phyloP scores from a whole-genome alignment of 92 coral and sea anemone genomes.

The Palythoa heliodiscus region DNA sequence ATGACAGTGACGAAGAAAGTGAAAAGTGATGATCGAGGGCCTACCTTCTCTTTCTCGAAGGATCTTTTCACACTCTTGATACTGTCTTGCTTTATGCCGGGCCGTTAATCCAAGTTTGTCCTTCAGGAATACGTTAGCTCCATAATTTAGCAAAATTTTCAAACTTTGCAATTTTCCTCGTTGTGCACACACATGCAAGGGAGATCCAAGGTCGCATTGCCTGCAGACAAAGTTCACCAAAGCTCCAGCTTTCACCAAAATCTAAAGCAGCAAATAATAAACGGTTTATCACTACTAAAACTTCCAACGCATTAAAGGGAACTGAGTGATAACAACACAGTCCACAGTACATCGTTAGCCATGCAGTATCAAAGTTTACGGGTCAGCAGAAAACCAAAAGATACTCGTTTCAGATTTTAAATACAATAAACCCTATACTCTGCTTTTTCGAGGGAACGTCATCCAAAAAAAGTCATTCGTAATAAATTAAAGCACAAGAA shows the following conservation, averaged over 20 bases:
- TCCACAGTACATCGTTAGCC: too few species aligned
- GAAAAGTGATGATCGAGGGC: neutral
- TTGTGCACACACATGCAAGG: slow-evolving; percentile 70
- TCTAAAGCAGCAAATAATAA: slow-evolving; percentile 35
- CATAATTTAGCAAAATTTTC: slow-evolving; percentile 64
- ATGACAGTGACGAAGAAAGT: neutral
- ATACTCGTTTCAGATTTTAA: too few species aligned
- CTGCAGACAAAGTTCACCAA: slow-evolving; percentile 62
- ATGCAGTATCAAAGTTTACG: too few species aligned
- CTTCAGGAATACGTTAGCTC: slow-evolving; percentile 62
- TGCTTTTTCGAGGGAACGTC: too few species aligned
- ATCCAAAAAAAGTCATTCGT: too few species aligned
- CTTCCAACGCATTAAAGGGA: neutral
- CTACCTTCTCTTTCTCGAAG: slow-evolving; percentile 73
- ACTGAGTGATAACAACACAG: neutral
- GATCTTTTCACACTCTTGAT: slow-evolving; percentile 60
- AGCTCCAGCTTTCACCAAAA: slow-evolving; percentile 69
- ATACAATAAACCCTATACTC: too few species aligned
- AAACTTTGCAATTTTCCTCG: slow-evolving; percentile 63
- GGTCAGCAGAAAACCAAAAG: neutral
- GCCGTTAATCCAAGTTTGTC: slow-evolving; percentile 72
- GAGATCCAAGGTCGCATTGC: slow-evolving; percentile 55
- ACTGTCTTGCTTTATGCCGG: slow-evolving; percentile 56
- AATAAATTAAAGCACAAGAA: too few species aligned
- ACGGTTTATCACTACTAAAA: too few species aligned